Conservation (phyloP, 2,113 vertebrate species). For the Physeter macrocephalus region DNA sequence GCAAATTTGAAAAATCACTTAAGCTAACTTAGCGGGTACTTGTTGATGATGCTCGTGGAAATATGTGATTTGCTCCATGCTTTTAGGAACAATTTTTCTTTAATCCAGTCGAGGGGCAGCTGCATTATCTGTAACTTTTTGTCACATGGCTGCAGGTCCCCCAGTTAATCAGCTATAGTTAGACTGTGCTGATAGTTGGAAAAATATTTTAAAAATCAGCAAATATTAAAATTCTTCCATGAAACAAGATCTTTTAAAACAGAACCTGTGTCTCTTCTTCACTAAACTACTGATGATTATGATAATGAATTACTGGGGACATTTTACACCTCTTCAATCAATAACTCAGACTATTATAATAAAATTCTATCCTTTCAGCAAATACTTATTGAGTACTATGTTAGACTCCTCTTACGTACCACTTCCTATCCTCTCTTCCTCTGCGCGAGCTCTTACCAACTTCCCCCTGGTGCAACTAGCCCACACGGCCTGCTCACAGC, state of each 20-base stretch:
- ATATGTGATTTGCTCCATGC: neutral
- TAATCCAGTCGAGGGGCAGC: neutral
- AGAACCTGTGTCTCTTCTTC: neutral
- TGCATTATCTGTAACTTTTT: neutral
- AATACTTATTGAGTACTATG: neutral
- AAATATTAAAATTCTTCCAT: neutral
- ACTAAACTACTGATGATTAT: neutral
- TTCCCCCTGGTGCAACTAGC: accelerated
- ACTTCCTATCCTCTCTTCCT: neutral
- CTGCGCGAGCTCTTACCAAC: accelerated
- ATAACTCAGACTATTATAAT: neutral
- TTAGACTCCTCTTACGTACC: neutral
- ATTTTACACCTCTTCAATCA: neutral
- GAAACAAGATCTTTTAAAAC: neutral
- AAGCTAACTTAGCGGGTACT: neutral
- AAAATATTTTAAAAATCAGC: neutral
- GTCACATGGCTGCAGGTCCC: neutral
- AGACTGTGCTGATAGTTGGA: neutral
- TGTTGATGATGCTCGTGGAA: neutral
- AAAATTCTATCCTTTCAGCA: neutral
- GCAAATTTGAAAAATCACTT: neutral
- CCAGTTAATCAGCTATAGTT: neutral
- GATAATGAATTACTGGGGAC: neutral
- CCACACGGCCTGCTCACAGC: neutral
- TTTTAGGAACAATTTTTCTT: neutral